phyloP scores from a whole-genome alignment of 2,888 invertebrate genomes.

The Athalia circularis region DNA sequence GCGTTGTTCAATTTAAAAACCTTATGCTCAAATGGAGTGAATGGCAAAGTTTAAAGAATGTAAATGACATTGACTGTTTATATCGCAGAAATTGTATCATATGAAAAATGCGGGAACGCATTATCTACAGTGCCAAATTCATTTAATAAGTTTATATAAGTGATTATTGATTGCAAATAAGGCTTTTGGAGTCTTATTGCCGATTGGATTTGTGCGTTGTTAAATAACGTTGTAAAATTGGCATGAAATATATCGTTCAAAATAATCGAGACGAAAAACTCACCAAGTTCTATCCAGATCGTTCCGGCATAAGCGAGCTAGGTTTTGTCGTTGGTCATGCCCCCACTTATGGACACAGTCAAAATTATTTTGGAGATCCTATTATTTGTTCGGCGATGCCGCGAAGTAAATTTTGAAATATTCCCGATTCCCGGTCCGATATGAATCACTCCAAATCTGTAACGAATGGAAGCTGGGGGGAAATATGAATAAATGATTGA shows the following conservation, averaged over 20 bases:
- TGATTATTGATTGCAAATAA: background rate
- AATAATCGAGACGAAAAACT: background rate
- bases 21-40: slow-evolving; percentile 32
- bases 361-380: too few relatives aligned
- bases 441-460: too few relatives aligned
- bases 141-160: slow-evolving; percentile 36
- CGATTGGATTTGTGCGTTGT: slow-evolving; percentile 14
- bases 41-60: slow-evolving; percentile 24
- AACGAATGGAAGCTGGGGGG: too few relatives aligned
- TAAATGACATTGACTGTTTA: background rate
- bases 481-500: too few relatives aligned
- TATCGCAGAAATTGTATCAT: slow-evolving; percentile 5
- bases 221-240: slow-evolving; percentile 32
- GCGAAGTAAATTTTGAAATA: too few relatives aligned
- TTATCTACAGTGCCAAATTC: slow-evolving; percentile 39
- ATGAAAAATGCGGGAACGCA: slow-evolving; percentile 13
- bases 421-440: too few relatives aligned
- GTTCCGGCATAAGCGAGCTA: too few relatives aligned
- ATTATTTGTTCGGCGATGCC: too few relatives aligned
- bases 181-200: background rate
- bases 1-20: slow-evolving; percentile 18
- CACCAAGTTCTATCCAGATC: too few relatives aligned
- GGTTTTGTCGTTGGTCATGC: too few relatives aligned
- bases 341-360: too few relatives aligned
- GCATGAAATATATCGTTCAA: slow-evolving; percentile 38